Evolutionary conservation across 1,140 invertebrate genomes (phyloP).

Genomic region (Thalassaphorura encarpata): DNA sequence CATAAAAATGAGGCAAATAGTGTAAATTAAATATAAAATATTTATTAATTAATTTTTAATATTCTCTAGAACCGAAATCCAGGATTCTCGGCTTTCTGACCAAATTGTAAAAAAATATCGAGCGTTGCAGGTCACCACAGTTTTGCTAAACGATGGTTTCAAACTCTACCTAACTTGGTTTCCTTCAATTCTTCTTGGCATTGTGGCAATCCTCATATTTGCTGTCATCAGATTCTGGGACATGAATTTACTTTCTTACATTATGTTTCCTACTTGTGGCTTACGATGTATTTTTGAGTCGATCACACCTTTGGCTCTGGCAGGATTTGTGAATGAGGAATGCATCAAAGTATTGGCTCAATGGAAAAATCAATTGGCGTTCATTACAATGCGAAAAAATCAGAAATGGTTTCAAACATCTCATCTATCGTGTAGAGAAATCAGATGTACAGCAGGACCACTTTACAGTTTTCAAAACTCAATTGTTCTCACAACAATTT

Average conservation of each 20-base stretch:
- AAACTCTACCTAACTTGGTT: slow-evolving; percentile 2
- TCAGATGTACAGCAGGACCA: slow-evolving; percentile 11
- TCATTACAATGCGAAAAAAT: not conserved
- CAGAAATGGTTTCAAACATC: not conserved
- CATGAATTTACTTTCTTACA: not conserved
- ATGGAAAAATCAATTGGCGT: not conserved
- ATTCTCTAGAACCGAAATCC: too few species aligned
- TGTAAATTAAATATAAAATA: not conserved
- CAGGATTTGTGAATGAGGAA: slow-evolving; percentile 3
- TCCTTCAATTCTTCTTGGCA: slow-evolving; percentile 3
- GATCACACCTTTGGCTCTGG: not conserved
- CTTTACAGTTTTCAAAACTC: slow-evolving; percentile 15
- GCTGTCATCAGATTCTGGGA: not conserved
- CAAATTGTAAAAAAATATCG: too few species aligned
- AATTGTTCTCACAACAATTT: slow-evolving; percentile 2
- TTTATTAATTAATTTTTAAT: too few species aligned
- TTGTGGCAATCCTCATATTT: not conserved
- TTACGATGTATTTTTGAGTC: slow-evolving; percentile 4
- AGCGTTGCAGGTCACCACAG: not conserved
- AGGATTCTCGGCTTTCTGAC: too few species aligned
- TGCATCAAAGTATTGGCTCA: not conserved
- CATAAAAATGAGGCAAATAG: not conserved
- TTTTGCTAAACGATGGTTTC: slow-evolving; percentile 1
- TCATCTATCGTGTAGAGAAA: not conserved
- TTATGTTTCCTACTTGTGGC: slow-evolving; percentile 5